A percentile compares a stretch with the other conserved stretches of the same genome.
Evolutionary conservation across 2,888 invertebrate genomes (phyloP).

Genomic region (Cenopis cana): DNA sequence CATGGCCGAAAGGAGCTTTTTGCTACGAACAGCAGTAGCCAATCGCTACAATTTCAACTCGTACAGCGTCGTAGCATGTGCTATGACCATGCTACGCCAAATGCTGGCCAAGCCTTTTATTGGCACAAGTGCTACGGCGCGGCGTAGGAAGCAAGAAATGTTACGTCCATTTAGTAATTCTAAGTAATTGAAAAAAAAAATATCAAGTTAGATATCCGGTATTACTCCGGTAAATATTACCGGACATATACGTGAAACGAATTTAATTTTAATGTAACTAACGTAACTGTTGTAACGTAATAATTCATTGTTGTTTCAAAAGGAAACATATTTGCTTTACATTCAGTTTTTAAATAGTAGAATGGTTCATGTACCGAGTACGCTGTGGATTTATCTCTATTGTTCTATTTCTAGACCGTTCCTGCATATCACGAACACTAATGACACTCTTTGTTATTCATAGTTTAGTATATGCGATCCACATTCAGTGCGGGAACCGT

Average conservation of each 20-base stretch:
- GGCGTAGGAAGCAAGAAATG: conserved; percentile 3
- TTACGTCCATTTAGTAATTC: too few species aligned
- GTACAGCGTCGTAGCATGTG: background rate
- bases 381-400: conserved; percentile 34
- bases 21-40: background rate
- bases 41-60: background rate
- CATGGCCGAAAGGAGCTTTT: too few species aligned
- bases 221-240: too few species aligned
- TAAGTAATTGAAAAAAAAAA: too few species aligned
- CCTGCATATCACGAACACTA: conserved; percentile 33
- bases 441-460: conserved; percentile 43
- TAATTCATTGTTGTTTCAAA: background rate
- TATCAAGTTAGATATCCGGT: too few species aligned
- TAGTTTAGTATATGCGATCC: conserved; percentile 24
- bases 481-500: conserved; percentile 14
- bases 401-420: conserved; percentile 41
- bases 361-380: background rate
- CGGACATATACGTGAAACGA: too few species aligned
- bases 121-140: conserved; percentile 15
- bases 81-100: background rate
- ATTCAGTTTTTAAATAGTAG: conserved; percentile 14
- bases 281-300: too few species aligned
- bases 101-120: background rate
- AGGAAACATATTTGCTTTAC: background rate
- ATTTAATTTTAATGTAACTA: too few species aligned